Evolutionary conservation across 1,140 invertebrate species (phyloP).

Genomic region (Ostrea denselamellosa): DNA sequence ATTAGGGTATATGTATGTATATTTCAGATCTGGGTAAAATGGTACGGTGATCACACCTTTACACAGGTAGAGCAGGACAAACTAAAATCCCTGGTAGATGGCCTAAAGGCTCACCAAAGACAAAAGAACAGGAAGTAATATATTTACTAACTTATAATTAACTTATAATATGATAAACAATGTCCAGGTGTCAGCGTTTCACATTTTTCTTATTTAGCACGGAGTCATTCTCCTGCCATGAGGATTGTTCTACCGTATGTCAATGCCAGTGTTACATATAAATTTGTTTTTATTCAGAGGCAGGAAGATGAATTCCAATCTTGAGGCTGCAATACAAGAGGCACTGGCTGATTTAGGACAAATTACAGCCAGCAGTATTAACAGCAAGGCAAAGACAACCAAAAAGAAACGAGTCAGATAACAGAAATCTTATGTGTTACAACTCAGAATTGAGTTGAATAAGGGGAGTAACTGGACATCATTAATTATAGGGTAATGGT

Average conservation of each 20-base stretch:
- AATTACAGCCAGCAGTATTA: constrained; percentile 21
- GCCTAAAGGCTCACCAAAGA: constrained; percentile 91
- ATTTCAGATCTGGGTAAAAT: constrained; percentile 85
- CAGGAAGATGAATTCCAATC: constrained; percentile 91
- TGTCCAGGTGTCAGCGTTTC: too few relatives aligned
- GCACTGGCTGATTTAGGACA: constrained; percentile 89
- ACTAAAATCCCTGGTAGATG: constrained; percentile 90
- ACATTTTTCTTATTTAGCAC: too few relatives aligned
- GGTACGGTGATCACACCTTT: constrained; percentile 87
- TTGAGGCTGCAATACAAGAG: constrained; percentile 94
- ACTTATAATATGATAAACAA: too few relatives aligned
- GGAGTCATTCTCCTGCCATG: too few relatives aligned
- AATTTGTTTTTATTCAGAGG: constrained; percentile 83
- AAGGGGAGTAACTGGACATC: neutral
- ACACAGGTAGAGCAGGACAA: constrained; percentile 84
- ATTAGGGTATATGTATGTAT: neutral
- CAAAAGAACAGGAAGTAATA: constrained; percentile 93
- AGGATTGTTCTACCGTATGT: neutral
- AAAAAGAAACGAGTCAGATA: constrained; percentile 36
- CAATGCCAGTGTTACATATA: neutral
- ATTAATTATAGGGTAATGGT: too few relatives aligned
- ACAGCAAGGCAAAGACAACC: constrained; percentile 34
- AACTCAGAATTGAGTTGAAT: neutral
- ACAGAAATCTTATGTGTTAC: neutral
- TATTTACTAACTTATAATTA: neutral